Evolutionary conservation across 1,140 invertebrate species (phyloP).

Genomic region (Augochlora pura): DNA sequence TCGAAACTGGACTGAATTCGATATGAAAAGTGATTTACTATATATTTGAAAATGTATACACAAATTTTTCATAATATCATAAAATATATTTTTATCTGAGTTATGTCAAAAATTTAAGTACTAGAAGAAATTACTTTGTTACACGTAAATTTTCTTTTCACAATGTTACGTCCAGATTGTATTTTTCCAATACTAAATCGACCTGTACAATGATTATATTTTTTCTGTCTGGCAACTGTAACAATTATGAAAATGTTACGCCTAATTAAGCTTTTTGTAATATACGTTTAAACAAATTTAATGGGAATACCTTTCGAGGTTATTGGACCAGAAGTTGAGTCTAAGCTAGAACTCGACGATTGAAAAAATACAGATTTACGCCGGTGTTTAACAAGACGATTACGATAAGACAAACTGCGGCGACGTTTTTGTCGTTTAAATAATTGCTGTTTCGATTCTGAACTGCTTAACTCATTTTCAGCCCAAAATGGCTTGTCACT

Average conservation of each 20-base stretch:
- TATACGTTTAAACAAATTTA: not conserved
- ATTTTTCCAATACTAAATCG: constrained; percentile 5
- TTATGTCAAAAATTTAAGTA: too few species aligned
- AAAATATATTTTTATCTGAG: too few species aligned
- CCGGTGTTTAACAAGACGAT: constrained; percentile 54
- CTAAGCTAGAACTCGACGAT: constrained; percentile 48
- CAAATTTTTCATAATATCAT: too few species aligned
- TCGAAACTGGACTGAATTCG: too few species aligned
- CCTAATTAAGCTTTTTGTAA: not conserved
- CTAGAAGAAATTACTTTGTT: not conserved
- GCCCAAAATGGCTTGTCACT: constrained; percentile 70
- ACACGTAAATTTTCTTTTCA: constrained; percentile 4
- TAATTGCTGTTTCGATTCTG: constrained; percentile 59
- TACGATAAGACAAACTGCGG: constrained; percentile 65
- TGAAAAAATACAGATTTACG: constrained; percentile 43
- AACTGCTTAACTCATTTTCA: constrained; percentile 68
- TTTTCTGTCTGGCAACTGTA: constrained; percentile 35
- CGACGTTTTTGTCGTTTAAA: constrained; percentile 58
- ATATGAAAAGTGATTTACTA: not conserved
- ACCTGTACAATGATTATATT: constrained; percentile 1
- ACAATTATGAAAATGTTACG: constrained; percentile 9
- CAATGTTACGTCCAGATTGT: constrained; percentile 13
- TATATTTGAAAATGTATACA: not conserved
- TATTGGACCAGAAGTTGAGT: constrained; percentile 24
- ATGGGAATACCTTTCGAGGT: constrained; percentile 34